These are phyloP conservation scores for Scylla paramamosain DNA, from an alignment of 1,140 invertebrate genomes.

Conservation along the genomic window DNA sequence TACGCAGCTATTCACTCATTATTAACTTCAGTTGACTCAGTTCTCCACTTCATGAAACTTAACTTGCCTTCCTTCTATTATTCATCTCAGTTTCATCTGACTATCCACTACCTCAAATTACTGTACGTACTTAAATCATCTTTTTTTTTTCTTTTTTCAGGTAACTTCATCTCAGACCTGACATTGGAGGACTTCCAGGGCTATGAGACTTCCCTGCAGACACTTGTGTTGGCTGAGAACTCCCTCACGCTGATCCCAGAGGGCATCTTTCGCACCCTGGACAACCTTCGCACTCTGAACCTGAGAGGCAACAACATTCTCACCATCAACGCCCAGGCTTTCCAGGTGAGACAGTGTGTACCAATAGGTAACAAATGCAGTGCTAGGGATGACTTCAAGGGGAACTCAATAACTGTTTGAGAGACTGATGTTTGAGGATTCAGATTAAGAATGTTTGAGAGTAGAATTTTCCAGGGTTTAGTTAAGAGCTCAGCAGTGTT, in stretches of 20 bases:
- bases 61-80: not conserved
- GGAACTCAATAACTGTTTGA: too few relatives aligned
- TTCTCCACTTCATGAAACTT: not conserved
- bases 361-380: not conserved
- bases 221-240: conserved; percentile 90
- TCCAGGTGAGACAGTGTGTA: conserved; percentile 82
- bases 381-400: not conserved
- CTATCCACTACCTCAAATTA: not conserved
- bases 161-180: conserved; percentile 76
- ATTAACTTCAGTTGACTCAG: not conserved
- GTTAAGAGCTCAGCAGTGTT: too few relatives aligned
- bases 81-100: not conserved
- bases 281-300: conserved; percentile 97
- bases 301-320: conserved; percentile 92
- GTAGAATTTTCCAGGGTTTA: too few relatives aligned
- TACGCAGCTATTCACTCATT: too few relatives aligned
- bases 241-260: conserved; percentile 83
- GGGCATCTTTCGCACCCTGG: conserved; percentile 84
- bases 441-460: too few relatives aligned
- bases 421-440: too few relatives aligned
- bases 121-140: not conserved
- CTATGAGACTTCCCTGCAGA: conserved; percentile 94
- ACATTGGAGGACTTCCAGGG: conserved; percentile 88
- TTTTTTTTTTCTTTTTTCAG: conserved; percentile 50
- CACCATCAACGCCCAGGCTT: conserved; percentile 90